Evolutionary conservation across 2,113 vertebrate species (phyloP), one percentile per base, ranked within the genome.

Genomic region (Elephantulus edwardii): DNA sequence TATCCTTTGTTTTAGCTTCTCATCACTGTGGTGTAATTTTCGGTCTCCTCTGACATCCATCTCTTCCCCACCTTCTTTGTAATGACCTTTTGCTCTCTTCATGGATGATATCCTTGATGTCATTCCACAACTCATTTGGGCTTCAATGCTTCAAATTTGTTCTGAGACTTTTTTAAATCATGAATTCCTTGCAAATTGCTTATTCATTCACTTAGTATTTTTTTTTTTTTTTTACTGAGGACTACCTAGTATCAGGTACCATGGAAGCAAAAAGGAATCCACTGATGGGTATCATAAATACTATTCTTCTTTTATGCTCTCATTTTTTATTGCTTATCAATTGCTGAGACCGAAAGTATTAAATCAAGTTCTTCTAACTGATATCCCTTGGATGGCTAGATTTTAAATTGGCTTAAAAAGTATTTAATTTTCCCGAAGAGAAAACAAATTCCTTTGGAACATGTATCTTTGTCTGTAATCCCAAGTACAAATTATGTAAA

Each of bases 371-470:
- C 64, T 89, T 78, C 79, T 72, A 91, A 71, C 48, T 52, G 56
- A 56, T 54, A 70, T 16, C 24, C 24, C 62, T 86, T 86, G 90
- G 14, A 77, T 90, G 64, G 20, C 12, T 87, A 44, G 11, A 75
- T 80, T 87, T 60, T 88, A 48, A 54, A 14, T 44, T 82, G 14
- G 35, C 54, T 91, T 81, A 66, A 83, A 78, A 2, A 62, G 58
- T 44, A 71, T 40, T 56, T n/a, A 71, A 58, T 89, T 83, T 89
- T 76, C 70, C 58, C 80, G n/a, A 80, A 83, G 33, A 86, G 24
- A 68, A 70, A 72, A 33, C 14, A 86, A 92, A 89, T 86, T 62
- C 70, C 86, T 80, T 86, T 91, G 66, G 88, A 86, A 89, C 0
- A 26, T 8, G 1, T 56, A 64, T 42, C 26, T 86, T 94, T 90